A percentile compares a stretch with the other conserved stretches of the same genome.
phyloP scores from a whole-genome alignment of 2,113 vertebrate species.

The Indri indri region DNA sequence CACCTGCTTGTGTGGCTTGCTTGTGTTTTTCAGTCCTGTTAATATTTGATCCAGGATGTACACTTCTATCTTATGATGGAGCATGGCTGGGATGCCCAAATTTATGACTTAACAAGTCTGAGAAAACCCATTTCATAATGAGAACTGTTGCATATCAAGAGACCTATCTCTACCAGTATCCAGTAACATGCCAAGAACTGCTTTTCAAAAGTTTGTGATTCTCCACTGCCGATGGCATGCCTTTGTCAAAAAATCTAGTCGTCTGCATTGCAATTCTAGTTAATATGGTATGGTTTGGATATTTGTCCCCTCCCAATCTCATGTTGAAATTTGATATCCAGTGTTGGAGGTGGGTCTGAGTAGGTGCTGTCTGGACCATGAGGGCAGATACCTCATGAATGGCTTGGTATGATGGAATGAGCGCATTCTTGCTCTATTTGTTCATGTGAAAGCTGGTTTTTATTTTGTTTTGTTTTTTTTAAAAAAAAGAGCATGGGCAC shows the following conservation, averaged over 20 bases:
- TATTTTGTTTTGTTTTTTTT: no score
- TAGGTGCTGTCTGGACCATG: no score
- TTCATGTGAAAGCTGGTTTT: no score
- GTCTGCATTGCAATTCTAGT: background rate
- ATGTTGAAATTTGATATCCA: no score
- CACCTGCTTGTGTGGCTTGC: background rate
- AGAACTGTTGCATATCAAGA: background rate
- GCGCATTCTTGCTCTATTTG: no score
- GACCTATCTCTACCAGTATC: background rate
- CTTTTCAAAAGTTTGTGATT: background rate
- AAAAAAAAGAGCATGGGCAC: no score
- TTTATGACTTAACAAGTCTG: background rate
- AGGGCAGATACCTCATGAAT: no score
- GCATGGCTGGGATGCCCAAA: background rate
- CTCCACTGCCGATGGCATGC: background rate
- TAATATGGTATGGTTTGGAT: background rate
- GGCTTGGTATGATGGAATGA: no score
- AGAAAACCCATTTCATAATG: background rate
- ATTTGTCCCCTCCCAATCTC: no score
- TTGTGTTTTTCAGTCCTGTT: background rate
- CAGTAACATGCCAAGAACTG: background rate
- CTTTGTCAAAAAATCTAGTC: background rate
- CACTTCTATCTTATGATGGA: background rate
- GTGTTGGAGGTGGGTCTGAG: no score
- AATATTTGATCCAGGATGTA: background rate